Conservation (phyloP, 1,140 invertebrate genomes). For the Calliopsis andreniformis region DNA sequence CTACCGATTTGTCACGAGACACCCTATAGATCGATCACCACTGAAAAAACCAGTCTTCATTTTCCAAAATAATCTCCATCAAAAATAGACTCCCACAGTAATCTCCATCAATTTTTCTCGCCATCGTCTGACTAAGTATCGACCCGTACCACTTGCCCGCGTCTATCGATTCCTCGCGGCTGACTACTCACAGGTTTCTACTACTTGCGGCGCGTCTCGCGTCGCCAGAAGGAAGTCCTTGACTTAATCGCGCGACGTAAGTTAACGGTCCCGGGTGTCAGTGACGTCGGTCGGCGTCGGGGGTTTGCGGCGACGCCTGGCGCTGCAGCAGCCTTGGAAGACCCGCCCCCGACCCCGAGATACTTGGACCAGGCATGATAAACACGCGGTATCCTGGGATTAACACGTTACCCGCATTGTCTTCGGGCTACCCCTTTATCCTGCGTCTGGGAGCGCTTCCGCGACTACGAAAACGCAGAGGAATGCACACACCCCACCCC, state of each 20-base stretch:
- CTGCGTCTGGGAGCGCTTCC: neutral
- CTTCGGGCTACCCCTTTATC: slow-evolving; percentile 26
- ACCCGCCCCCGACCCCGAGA: slow-evolving; percentile 33
- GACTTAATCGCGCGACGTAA: slow-evolving; percentile 61
- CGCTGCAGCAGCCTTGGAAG: slow-evolving; percentile 17
- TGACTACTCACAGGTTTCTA: neutral
- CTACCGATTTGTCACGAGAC: too few species aligned
- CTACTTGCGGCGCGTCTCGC: neutral
- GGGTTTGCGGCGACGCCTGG: slow-evolving; percentile 24
- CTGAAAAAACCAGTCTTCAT: too few species aligned
- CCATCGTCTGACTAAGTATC: neutral
- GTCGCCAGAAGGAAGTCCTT: slow-evolving; percentile 22
- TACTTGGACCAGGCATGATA: slow-evolving; percentile 53
- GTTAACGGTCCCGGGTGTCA: slow-evolving; percentile 50
- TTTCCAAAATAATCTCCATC: too few species aligned
- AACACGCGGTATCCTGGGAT: slow-evolving; percentile 62
- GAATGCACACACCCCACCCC: too few species aligned
- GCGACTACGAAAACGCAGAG: neutral
- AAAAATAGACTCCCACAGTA: too few species aligned
- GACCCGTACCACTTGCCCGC: neutral
- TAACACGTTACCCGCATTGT: slow-evolving; percentile 64
- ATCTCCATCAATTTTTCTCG: too few species aligned
- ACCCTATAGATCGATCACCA: too few species aligned
- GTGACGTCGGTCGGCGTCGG: slow-evolving; percentile 48
- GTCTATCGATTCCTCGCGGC: slow-evolving; percentile 23